These are phyloP conservation scores for Mionectes macconnelli DNA, from an alignment of 2,113 vertebrate species.

Conservation along the genomic window DNA sequence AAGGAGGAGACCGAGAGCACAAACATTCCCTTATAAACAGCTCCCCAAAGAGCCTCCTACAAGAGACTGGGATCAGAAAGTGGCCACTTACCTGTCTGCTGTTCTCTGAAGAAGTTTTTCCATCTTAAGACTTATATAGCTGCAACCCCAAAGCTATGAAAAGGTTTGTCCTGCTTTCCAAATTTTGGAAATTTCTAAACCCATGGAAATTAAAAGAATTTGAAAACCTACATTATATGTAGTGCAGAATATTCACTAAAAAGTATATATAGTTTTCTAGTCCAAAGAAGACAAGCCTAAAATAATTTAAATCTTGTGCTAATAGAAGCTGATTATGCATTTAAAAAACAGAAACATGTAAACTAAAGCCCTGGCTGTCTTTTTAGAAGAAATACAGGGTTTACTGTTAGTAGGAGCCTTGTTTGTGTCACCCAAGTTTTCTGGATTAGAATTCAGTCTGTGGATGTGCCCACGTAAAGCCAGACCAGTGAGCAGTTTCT, in stretches of 20 bases:
- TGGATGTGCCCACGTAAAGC: background rate
- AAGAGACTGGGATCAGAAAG: background rate
- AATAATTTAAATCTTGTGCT: background rate
- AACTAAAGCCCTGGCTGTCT: background rate
- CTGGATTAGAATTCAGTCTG: background rate
- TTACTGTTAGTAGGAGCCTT: background rate
- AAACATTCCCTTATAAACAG: background rate
- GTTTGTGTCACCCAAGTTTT: background rate
- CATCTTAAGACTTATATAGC: background rate
- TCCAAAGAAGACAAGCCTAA: background rate
- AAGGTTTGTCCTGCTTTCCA: background rate
- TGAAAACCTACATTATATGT: background rate
- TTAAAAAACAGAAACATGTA: background rate
- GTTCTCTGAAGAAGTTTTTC: background rate
- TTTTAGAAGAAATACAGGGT: background rate
- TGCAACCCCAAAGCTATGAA: background rate
- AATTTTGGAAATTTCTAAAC: background rate
- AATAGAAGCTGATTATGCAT: background rate
- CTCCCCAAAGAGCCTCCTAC: background rate
- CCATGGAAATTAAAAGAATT: background rate
- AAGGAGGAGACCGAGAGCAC: background rate
- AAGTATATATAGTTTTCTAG: background rate
- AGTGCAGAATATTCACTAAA: background rate
- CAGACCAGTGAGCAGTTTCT: background rate
- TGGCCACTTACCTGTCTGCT: background rate